Base-by-base conservation (phyloP, 2,888 invertebrate genomes). In the Nebria salina region DNA sequence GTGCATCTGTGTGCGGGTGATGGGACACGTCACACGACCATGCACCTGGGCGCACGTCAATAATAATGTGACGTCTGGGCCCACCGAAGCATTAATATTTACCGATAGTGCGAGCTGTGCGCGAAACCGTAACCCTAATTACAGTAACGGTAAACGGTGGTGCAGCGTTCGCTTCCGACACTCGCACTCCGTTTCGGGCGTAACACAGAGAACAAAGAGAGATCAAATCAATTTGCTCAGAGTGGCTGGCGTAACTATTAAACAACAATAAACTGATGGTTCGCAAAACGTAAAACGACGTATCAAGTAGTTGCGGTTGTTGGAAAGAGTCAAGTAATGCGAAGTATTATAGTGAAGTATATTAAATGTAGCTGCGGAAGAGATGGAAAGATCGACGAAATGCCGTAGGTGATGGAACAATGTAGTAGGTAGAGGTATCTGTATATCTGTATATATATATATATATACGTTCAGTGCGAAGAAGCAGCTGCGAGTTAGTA, bases 401-500 rank as follows among this genome's bases (percentile, higher is more conserved):
- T 15, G 77, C 72, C 25, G 26, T 7, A 72, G 79, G 75, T 75
- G 74, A 43, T 66, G 64, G 75, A 80, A 80, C 70, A 75, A 70
- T 70, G 80, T 80, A 54, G 43, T 43, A 54, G 13, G 54, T 54
- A 13, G 8, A 54, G 54, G 54, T 13, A 8, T 20, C n/a, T n/a
- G n/a, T n/a, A n/a, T n/a, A n/a, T n/a, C n/a, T n/a, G n/a, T n/a
- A 1, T 20, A 20, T 20, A 20, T 20, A 20, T 20, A 20, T 20
- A 20, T 20, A 34, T 34, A 34, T 34, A 34, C 34, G 68, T 68
- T 75, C 42, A 26, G 42, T 42, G 75, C 68, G 75, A 79, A 75
- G 80, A 72, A 75, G 80, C 80, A 80, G 80, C 80, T 80, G 80
- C 80, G 80, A 70, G 75, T 80, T 75, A 75, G 80, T 80, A 80